A percentile compares a stretch with the other conserved stretches of the same genome.
Conservation (phyloP, 2,113 vertebrate species). For the Onychorhynchus coronatus region DNA sequence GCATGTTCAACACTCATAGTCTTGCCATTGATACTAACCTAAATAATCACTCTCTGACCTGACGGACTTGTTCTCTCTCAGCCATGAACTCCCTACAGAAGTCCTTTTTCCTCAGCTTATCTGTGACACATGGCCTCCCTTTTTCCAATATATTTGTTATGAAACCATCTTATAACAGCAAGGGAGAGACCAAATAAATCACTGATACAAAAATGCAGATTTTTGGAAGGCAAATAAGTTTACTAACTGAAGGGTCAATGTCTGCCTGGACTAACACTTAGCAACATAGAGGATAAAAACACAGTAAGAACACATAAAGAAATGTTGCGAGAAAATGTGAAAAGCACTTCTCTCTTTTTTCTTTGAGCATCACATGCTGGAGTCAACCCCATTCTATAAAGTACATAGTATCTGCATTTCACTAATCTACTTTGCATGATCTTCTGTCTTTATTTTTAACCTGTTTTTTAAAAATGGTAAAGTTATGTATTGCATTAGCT, state of each 20-base stretch:
- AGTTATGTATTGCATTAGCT: neutral
- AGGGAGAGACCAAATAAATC: neutral
- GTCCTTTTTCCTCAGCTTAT: neutral
- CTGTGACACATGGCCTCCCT: fast-evolving
- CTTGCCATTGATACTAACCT: neutral
- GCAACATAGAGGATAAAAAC: neutral
- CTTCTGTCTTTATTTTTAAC: neutral
- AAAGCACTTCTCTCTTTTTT: neutral
- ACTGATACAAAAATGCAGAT: neutral
- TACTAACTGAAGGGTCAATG: neutral
- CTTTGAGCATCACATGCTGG: neutral
- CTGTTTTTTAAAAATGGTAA: neutral
- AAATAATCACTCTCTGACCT: neutral
- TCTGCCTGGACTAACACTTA: neutral
- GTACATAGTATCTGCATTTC: neutral
- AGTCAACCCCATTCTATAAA: neutral
- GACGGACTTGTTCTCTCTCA: neutral
- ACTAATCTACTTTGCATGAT: neutral
- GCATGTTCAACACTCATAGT: neutral
- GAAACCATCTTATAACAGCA: neutral
- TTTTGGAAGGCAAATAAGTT: neutral
- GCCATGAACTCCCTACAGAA: neutral
- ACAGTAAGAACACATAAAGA: neutral
- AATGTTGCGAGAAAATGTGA: neutral
- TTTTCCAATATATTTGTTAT: neutral